Evolutionary conservation across 1,140 invertebrate genomes (phyloP).

Genomic region (Drosophila willistoni): DNA sequence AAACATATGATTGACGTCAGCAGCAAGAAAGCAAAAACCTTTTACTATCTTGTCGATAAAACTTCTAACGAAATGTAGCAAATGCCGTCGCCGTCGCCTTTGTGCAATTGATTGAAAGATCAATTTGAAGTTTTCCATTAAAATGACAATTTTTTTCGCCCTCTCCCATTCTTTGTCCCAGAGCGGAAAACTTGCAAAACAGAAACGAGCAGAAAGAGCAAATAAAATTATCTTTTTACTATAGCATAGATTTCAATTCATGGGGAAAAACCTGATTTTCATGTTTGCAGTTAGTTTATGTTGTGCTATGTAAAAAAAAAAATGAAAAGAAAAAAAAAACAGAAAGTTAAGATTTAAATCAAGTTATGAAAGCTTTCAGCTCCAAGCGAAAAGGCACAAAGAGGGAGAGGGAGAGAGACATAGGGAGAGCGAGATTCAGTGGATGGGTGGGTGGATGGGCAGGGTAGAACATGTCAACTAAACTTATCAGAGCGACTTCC

Average conservation of each 20-base stretch:
- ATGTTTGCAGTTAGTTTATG: slow-evolving; percentile 7
- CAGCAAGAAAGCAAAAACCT: too few species aligned
- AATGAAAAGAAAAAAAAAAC: slow-evolving; percentile 31
- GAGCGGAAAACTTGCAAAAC: not conserved
- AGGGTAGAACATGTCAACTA: slow-evolving; percentile 55
- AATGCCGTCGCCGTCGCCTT: too few species aligned
- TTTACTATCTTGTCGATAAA: too few species aligned
- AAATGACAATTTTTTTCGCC: not conserved
- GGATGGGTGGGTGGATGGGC: not conserved
- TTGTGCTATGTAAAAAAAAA: not conserved
- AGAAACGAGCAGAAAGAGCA: not conserved
- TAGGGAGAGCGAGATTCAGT: not conserved
- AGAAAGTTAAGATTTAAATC: slow-evolving; percentile 69
- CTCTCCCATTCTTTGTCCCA: too few species aligned
- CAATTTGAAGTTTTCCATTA: too few species aligned
- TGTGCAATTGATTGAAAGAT: too few species aligned
- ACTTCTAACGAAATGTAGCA: too few species aligned
- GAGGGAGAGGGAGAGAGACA: not conserved
- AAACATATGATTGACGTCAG: too few species aligned
- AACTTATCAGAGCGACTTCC: slow-evolving; percentile 73
- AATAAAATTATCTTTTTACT: not conserved
- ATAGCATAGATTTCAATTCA: slow-evolving; percentile 1
- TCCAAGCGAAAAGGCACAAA: slow-evolving; percentile 14
- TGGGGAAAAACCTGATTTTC: not conserved
- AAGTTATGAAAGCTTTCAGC: slow-evolving; percentile 69